A percentile compares a stretch with the other conserved stretches of the same genome.
Evolutionary conservation across 2,888 invertebrate genomes (phyloP).

Genomic region (Chrysolina oricalcia): DNA sequence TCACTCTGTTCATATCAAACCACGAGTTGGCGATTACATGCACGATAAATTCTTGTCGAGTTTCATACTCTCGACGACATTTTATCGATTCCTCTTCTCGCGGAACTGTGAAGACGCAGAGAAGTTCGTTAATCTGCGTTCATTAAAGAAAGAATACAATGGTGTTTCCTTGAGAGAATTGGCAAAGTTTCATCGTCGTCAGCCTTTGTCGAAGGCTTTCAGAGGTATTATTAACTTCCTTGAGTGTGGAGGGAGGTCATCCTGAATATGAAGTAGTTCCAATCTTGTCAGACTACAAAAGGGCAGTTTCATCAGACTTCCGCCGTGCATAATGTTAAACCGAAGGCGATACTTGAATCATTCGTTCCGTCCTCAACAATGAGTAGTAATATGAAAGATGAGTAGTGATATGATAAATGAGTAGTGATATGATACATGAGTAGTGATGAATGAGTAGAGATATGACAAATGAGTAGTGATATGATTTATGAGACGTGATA

Average conservation of each 20-base stretch:
- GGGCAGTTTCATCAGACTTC: background rate
- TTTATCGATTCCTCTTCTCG: background rate
- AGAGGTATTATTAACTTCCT: constrained; percentile 9
- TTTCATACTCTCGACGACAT: background rate
- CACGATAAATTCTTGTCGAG: background rate
- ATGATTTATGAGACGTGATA: too few species aligned
- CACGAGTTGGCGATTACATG: background rate
- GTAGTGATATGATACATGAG: too few species aligned
- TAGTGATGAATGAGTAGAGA: too few species aligned
- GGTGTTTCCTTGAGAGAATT: constrained; percentile 7
- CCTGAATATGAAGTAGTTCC: constrained; percentile 7
- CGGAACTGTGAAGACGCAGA: background rate
- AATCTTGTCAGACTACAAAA: constrained; percentile 7
- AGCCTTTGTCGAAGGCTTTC: constrained; percentile 1
- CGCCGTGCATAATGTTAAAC: background rate
- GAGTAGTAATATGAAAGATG: too few species aligned
- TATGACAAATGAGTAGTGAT: background rate
- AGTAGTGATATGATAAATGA: too few species aligned
- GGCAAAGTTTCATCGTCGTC: constrained; percentile 9
- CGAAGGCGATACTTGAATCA: background rate
- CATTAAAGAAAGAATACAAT: constrained; percentile 4
- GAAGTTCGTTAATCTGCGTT: constrained; percentile 3
- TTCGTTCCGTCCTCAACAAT: too few species aligned
- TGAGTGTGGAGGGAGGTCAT: constrained; percentile 4
- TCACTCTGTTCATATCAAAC: background rate